Percentiles rank a stretch among this genome's conserved stretches.
Conservation (phyloP, 1,140 invertebrate species). For the Rhysida immarginata region DNA sequence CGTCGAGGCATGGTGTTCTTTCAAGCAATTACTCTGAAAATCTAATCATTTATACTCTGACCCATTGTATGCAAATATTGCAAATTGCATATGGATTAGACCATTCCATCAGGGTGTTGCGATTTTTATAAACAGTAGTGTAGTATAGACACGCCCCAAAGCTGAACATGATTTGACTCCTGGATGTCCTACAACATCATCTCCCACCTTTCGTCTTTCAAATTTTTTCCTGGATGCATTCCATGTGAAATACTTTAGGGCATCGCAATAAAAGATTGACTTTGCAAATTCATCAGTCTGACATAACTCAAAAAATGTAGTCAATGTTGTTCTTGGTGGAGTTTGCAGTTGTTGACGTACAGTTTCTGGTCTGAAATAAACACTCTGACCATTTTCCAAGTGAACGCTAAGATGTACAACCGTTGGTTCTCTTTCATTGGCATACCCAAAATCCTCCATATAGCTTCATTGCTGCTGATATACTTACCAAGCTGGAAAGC, state of each 20-base stretch:
- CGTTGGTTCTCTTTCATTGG: constrained; percentile 26
- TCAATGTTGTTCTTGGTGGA: constrained; percentile 18
- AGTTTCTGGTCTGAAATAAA: constrained; percentile 15
- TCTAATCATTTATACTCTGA: too few relatives aligned
- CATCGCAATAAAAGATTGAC: constrained; percentile 18
- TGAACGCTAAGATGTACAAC: constrained; percentile 32
- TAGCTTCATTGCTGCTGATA: constrained; percentile 20
- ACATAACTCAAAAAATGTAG: constrained; percentile 18
- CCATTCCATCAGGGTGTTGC: too few relatives aligned
- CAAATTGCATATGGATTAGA: too few relatives aligned
- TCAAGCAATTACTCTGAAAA: too few relatives aligned
- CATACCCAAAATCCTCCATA: constrained; percentile 21
- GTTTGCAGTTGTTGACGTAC: constrained; percentile 4
- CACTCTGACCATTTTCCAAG: constrained; percentile 25
- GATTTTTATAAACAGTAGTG: too few relatives aligned
- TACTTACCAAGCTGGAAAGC: constrained; percentile 14
- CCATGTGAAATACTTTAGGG: constrained; percentile 22
- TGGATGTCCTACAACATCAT: constrained; percentile 12
- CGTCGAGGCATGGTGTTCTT: too few relatives aligned
- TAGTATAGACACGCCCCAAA: constrained; percentile 27
- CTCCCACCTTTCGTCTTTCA: constrained; percentile 18
- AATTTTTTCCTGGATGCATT: constrained; percentile 7
- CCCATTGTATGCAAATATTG: too few relatives aligned
- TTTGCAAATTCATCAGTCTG: constrained; percentile 18
- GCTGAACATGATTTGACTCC: constrained; percentile 15